Base-by-base conservation (phyloP, 2,888 invertebrate genomes). In the Eumacrocentrus americanus region DNA sequence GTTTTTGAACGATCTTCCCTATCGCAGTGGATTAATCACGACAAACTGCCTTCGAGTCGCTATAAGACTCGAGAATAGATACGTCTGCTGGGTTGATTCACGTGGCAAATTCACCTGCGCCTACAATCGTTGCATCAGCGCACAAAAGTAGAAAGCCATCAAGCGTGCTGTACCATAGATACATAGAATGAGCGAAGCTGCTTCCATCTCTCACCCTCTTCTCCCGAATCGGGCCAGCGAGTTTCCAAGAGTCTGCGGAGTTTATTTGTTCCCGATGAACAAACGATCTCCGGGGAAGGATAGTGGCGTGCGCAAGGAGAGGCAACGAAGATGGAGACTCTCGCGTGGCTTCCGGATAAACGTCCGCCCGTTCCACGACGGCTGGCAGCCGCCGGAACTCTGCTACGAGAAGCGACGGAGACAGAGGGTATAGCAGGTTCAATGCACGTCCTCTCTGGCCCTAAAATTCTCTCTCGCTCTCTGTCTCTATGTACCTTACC, bases 241-340 rank as follows among this genome's bases (percentile, higher is more conserved):
- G 68, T 70, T 69, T 61, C 64, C 58, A 53, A 66, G 62, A 68
- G 67, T 66, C 67, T 61, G 65, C 62, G 51, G 67, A 68, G 70
- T 70, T 71, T 71, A 70, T 72, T 72, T 69, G 69, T 70, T 69
- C 60, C 58, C 66, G 60, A 68, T 66, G 67, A 70, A 69, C 67
- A 66, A 68, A 66, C 69, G 71, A 68, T 68, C 60, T 52, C 52
- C 6, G 50, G 53, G 47, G 56, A 29, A 9, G 55, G 40, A 64
- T 56, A 48, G 50, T 6, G 34, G 22, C 12, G 22, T 40, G 25
- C 20, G 38, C 42, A 44, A 61, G 53, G 40, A 52, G 35, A n/a
- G 34, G 22, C 7, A 46, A 14, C 22, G 40, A 22, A 20, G 46
- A 38, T 62, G 63, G 42, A 64, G 64, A 67, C 65, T 64, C 67